Evolutionary conservation across 2,888 invertebrate species (phyloP).

Genomic region (Alsophila aescularia): DNA sequence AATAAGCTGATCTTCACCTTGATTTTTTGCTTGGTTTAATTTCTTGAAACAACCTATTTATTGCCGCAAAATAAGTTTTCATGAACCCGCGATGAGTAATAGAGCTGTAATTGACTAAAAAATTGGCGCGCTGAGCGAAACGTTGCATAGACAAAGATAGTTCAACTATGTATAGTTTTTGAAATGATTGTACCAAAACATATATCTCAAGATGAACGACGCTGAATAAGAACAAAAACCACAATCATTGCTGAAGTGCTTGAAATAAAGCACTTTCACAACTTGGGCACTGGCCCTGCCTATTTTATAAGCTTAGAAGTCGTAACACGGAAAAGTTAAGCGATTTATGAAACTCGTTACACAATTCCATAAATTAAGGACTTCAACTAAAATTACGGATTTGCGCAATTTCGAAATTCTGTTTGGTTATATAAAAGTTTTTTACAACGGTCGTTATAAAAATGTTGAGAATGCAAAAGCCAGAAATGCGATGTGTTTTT

Average conservation of each 20-base stretch:
- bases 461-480: slow-evolving; percentile 32
- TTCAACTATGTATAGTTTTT: neutral
- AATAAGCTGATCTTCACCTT: no score
- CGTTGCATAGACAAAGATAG: no score
- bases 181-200: neutral
- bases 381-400: slow-evolving; percentile 36
- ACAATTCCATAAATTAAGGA: slow-evolving; percentile 41
- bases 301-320: slow-evolving; percentile 38
- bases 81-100: no score
- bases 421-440: slow-evolving; percentile 37
- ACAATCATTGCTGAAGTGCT: slow-evolving; percentile 16
- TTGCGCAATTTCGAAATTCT: slow-evolving; percentile 32
- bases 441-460: slow-evolving; percentile 32
- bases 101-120: no score
- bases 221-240: slow-evolving; percentile 15
- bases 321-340: slow-evolving; percentile 39
- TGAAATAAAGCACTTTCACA: slow-evolving; percentile 28
- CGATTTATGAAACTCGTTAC: slow-evolving; percentile 42
- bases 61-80: no score
- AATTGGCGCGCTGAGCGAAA: no score
- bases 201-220: slow-evolving; percentile 1
- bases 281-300: slow-evolving; percentile 30
- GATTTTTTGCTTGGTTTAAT: no score
- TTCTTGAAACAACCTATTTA: no score
- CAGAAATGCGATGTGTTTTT: slow-evolving; percentile 34